Percentiles rank a stretch among this genome's conserved stretches.
These are phyloP conservation scores for Stratiomys singularior DNA, from an alignment of 2,888 invertebrate species.

Conservation along the genomic window DNA sequence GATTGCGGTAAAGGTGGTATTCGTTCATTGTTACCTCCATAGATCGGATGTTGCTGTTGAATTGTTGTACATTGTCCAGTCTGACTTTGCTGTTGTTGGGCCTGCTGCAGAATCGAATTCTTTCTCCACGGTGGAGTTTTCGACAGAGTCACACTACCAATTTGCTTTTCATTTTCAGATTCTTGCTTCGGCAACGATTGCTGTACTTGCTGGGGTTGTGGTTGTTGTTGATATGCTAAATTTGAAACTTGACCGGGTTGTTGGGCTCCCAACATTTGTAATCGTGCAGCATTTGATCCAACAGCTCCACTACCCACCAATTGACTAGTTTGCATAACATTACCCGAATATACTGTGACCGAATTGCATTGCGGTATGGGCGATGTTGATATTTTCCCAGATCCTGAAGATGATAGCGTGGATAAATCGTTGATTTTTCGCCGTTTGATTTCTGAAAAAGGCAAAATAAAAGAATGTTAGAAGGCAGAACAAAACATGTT, in stretches of 20 bases:
- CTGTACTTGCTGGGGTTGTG: not conserved
- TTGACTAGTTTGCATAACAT: slow-evolving; percentile 53
- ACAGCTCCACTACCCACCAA: slow-evolving; percentile 30
- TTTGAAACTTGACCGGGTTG: slow-evolving; percentile 27
- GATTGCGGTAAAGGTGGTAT: slow-evolving; percentile 57
- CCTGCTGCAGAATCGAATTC: slow-evolving; percentile 51
- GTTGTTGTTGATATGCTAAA: slow-evolving; percentile 17
- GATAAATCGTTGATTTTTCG: slow-evolving; percentile 55
- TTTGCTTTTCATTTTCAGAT: slow-evolving; percentile 52
- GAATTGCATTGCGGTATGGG: slow-evolving; percentile 52
- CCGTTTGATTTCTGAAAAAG: slow-evolving; percentile 57
- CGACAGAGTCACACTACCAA: slow-evolving; percentile 55
- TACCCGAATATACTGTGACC: slow-evolving; percentile 50
- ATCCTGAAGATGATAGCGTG: slow-evolving; percentile 30
- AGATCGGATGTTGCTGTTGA: not conserved
- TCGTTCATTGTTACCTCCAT: slow-evolving; percentile 54
- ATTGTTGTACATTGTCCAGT: not conserved
- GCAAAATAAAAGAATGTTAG: too few relatives aligned
- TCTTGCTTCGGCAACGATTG: slow-evolving; percentile 46
- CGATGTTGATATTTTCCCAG: slow-evolving; percentile 49
- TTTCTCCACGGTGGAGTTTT: slow-evolving; percentile 58
- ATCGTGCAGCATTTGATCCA: not conserved
- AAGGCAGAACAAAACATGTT: too few relatives aligned
- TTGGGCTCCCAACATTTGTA: slow-evolving; percentile 34
- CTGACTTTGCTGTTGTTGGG: slow-evolving; percentile 12